These are phyloP conservation scores for Ardeotis arabs DNA, from an alignment of 2,113 vertebrate species.

Conservation along the genomic window DNA sequence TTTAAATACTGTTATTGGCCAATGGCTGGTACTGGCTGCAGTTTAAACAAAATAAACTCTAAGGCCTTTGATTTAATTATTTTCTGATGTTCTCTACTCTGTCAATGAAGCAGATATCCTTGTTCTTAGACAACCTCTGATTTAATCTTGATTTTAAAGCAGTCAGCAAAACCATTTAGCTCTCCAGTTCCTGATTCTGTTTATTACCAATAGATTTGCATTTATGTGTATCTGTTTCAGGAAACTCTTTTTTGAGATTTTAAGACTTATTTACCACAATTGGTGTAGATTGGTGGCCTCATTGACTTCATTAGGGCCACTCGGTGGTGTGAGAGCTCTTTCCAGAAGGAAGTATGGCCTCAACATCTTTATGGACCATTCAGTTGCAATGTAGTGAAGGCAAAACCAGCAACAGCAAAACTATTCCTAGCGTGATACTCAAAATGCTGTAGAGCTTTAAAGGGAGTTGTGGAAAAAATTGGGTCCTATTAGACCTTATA, in stretches of 20 bases:
- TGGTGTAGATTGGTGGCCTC: neutral
- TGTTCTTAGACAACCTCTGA: neutral
- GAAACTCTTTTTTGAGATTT: neutral
- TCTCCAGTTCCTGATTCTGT: neutral
- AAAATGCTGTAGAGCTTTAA: neutral
- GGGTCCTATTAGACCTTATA: neutral
- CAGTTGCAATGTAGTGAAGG: neutral
- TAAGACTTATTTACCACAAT: neutral
- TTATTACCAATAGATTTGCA: neutral
- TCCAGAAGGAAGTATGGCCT: neutral
- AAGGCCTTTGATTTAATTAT: neutral
- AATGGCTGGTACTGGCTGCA: neutral
- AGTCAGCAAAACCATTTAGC: neutral
- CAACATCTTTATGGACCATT: neutral
- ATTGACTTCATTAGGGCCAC: neutral
- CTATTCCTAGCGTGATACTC: neutral
- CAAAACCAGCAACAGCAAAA: neutral
- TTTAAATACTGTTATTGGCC: neutral
- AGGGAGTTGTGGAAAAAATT: neutral
- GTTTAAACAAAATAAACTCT: neutral
- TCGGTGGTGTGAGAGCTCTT: neutral
- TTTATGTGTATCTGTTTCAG: neutral
- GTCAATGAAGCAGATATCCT: neutral
- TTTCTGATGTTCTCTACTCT: neutral
- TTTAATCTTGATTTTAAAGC: neutral